Evolutionary conservation across 2,888 invertebrate species (phyloP).

Genomic region (Pterostichus madidus): DNA sequence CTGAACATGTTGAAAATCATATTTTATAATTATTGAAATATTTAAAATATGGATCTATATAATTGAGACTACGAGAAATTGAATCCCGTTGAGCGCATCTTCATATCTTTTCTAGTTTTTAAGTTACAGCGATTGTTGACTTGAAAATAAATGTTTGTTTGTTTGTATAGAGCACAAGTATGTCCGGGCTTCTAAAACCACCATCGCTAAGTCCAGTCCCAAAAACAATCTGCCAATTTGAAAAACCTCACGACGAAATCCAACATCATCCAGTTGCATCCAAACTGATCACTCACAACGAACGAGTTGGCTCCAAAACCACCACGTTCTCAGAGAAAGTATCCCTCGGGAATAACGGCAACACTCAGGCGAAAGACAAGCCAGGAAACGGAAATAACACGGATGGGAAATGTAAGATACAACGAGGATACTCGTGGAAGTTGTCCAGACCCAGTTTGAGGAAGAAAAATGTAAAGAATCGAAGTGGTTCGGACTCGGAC

Average conservation of each 20-base stretch:
- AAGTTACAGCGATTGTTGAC: too few relatives aligned
- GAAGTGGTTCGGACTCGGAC: conserved; percentile 81
- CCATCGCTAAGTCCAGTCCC: conserved; percentile 78
- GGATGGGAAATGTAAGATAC: conserved; percentile 79
- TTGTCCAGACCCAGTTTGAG: conserved; percentile 87
- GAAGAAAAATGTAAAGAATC: conserved; percentile 79
- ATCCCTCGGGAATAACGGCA: conserved; percentile 30
- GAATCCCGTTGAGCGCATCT: too few relatives aligned
- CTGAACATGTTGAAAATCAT: too few relatives aligned
- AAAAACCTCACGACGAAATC: conserved; percentile 72
- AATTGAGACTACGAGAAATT: too few relatives aligned
- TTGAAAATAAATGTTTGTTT: too few relatives aligned
- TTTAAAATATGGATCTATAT: too few relatives aligned
- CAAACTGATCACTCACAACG: conserved; percentile 76
- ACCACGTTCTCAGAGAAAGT: conserved; percentile 76
- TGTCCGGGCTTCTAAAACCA: conserved; percentile 85
- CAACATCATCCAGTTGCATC: conserved; percentile 68
- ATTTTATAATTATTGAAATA: too few relatives aligned
- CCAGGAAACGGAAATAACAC: conserved; percentile 71
- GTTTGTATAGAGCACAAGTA: conserved; percentile 78
- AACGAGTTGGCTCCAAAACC: conserved; percentile 75
- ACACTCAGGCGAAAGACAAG: neutral
- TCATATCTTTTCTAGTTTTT: too few relatives aligned
- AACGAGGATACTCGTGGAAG: conserved; percentile 88
- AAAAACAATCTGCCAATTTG: conserved; percentile 74